Evolutionary conservation across 2,113 vertebrate genomes (phyloP).

Genomic region (Galbula dea): DNA sequence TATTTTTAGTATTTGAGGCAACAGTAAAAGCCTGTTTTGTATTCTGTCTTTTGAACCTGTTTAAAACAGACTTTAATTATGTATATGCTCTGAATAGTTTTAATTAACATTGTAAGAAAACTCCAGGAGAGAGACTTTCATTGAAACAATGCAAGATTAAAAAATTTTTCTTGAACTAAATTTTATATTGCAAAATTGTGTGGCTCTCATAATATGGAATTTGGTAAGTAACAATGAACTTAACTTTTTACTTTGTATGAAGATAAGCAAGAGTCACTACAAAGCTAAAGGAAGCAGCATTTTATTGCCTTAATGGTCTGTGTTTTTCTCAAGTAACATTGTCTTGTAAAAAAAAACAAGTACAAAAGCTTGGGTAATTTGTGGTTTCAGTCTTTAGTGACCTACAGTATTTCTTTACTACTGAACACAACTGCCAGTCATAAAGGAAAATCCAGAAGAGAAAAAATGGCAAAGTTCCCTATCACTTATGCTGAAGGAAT

Average conservation of each 20-base stretch:
- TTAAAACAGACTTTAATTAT: background rate
- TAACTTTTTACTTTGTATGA: background rate
- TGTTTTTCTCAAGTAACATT: background rate
- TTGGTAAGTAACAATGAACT: background rate
- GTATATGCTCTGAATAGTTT: background rate
- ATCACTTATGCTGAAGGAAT: background rate
- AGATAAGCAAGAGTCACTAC: background rate
- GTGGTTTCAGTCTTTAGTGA: background rate
- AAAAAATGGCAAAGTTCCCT: background rate
- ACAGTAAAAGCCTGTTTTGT: background rate
- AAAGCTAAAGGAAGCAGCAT: background rate
- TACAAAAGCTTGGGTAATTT: background rate
- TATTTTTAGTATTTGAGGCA: conserved; percentile 13
- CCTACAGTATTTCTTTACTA: background rate
- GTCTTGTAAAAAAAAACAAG: background rate
- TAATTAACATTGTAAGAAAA: conserved; percentile 18
- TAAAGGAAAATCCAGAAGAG: background rate
- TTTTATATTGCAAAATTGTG: background rate
- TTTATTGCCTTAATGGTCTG: background rate
- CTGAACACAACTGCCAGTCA: background rate
- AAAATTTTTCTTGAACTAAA: background rate
- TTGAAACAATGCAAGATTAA: background rate
- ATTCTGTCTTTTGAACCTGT: background rate
- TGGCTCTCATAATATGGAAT: background rate
- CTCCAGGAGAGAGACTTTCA: background rate